Evolutionary conservation across 1,140 invertebrate genomes (phyloP).

Genomic region (Drosophila kurseongensis): DNA sequence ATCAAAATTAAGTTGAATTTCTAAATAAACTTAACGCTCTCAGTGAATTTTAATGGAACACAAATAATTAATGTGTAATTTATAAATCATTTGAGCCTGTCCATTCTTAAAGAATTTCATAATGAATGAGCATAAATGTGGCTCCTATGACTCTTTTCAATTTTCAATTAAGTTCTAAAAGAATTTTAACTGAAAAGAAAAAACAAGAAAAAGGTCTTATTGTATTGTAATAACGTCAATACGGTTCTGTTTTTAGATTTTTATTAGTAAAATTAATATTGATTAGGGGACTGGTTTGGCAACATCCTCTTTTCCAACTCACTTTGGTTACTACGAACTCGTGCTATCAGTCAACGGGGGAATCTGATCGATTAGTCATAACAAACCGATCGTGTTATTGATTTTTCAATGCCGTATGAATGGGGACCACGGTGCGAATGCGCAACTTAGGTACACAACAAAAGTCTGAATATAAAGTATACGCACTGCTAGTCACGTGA

Average conservation of each 20-base stretch:
- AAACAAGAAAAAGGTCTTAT: too few relatives aligned
- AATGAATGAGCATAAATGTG: too few relatives aligned
- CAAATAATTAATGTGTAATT: too few relatives aligned
- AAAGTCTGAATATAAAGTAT: slow-evolving; percentile 39
- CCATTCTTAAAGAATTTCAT: too few relatives aligned
- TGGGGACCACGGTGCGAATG: slow-evolving; percentile 40
- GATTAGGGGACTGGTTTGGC: not conserved
- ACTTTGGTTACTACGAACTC: slow-evolving; percentile 2
- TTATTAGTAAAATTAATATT: not conserved
- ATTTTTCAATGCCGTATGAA: slow-evolving; percentile 5
- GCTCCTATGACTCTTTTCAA: too few relatives aligned
- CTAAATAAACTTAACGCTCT: too few relatives aligned
- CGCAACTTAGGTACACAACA: slow-evolving; percentile 3
- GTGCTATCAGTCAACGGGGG: not conserved
- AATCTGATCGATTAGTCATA: slow-evolving; percentile 21
- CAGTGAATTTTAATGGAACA: too few relatives aligned
- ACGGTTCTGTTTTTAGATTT: not conserved
- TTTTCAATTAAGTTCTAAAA: too few relatives aligned
- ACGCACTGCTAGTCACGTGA: slow-evolving; percentile 43
- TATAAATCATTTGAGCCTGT: too few relatives aligned
- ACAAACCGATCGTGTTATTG: not conserved
- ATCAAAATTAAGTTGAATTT: not conserved
- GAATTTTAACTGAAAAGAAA: too few relatives aligned
- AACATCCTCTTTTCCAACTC: not conserved
- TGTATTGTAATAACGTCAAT: not conserved